These are phyloP conservation scores for Plecturocebus donacophilus DNA, from an alignment of 2,113 vertebrate species.

Conservation along the genomic window DNA sequence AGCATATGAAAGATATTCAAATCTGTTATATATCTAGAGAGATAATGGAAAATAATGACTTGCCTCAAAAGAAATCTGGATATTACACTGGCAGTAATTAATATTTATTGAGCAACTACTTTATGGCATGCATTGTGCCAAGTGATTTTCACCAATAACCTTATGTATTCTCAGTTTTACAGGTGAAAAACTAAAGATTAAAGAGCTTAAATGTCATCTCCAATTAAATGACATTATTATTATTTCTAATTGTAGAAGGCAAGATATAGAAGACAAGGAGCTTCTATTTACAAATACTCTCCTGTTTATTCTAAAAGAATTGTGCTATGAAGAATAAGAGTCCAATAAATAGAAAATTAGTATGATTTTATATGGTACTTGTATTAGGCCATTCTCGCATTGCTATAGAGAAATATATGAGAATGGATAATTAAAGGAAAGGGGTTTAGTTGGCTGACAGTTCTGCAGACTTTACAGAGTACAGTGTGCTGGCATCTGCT, in stretches of 20 bases:
- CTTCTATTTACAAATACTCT: neutral
- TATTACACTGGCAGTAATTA: neutral
- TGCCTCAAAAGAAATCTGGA: neutral
- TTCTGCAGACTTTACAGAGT: no score
- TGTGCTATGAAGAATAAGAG: neutral
- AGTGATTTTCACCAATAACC: neutral
- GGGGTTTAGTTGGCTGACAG: no score
- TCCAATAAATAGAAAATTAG: neutral
- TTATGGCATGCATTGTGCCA: neutral
- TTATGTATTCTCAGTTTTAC: neutral
- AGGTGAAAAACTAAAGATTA: neutral
- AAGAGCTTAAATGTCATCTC: neutral
- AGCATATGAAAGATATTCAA: neutral
- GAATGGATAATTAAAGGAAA: no score
- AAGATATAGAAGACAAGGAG: neutral
- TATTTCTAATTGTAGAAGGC: neutral
- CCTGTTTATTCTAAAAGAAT: neutral
- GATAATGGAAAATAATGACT: neutral
- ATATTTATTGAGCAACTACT: neutral
- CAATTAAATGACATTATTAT: no score
- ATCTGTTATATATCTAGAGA: neutral
- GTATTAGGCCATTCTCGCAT: no score
- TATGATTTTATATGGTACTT: neutral
- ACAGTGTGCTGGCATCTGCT: no score
- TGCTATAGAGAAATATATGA: no score